phyloP scores from a whole-genome alignment of 1,140 invertebrate genomes.

The Lepidotrigona ventralis region DNA sequence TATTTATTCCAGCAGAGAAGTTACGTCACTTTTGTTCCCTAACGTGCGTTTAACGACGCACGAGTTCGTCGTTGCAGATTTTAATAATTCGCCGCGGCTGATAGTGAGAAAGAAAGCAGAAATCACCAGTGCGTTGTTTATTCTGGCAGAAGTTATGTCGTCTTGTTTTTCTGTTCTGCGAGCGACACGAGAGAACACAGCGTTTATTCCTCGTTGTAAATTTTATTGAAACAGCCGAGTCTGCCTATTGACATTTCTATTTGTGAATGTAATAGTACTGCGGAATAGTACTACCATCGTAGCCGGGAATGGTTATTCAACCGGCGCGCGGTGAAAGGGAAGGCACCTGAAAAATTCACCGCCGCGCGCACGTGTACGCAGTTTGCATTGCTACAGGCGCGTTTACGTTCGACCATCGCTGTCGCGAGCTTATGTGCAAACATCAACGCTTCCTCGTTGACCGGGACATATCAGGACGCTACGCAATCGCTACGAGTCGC shows the following conservation, averaged over 20 bases:
- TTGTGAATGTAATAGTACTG: neutral
- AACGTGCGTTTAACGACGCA: neutral
- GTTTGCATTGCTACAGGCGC: constrained; percentile 19
- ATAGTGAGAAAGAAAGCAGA: too few relatives aligned
- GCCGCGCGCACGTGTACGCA: neutral
- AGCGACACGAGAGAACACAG: too few relatives aligned
- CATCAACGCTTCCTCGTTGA: neutral
- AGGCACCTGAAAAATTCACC: constrained; percentile 28
- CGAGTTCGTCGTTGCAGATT: too few relatives aligned
- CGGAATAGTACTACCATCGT: neutral
- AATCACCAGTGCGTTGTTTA: too few relatives aligned
- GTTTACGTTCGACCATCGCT: neutral
- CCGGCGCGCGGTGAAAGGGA: constrained; percentile 14
- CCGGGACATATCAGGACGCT: too few relatives aligned
- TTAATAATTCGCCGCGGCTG: too few relatives aligned
- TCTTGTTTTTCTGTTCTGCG: too few relatives aligned
- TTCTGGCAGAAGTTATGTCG: too few relatives aligned
- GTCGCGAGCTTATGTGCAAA: neutral
- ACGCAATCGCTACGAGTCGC: too few relatives aligned
- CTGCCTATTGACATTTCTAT: neutral
- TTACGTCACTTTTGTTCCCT: neutral
- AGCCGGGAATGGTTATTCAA: neutral
- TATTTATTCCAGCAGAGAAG: neutral
- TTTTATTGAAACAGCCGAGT: neutral
- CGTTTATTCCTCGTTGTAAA: too few relatives aligned